phyloP scores from a whole-genome alignment of 2,113 vertebrate genomes.

The Lipophrys pholis region DNA sequence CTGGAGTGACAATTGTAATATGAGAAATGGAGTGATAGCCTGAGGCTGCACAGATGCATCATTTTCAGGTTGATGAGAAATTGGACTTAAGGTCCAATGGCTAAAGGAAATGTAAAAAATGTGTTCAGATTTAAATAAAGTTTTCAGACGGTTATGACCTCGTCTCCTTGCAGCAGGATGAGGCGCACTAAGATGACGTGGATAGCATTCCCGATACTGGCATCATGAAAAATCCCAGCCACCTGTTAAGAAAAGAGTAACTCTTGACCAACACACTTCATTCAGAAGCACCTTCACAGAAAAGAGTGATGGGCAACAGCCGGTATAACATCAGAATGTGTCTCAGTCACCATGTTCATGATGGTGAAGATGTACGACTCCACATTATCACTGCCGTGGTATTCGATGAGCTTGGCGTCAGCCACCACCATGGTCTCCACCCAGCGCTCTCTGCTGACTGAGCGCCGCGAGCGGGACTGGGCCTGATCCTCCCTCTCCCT shows the following conservation, averaged over 20 bases:
- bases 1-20: background rate
- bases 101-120: too few species aligned
- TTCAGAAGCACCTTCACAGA: background rate
- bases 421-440: conserved; percentile 98
- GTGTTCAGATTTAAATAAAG: too few species aligned
- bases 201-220: conserved; percentile 96
- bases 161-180: conserved; percentile 94
- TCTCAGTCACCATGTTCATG: conserved; percentile 93
- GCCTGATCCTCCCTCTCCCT: conserved; percentile 14
- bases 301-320: background rate
- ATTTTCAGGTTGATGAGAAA: background rate
- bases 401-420: conserved; percentile 95
- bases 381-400: conserved; percentile 93
- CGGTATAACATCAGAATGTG: too few species aligned
- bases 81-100: background rate
- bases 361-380: conserved; percentile 98
- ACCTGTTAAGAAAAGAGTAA: conserved; percentile 83
- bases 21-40: background rate
- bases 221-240: conserved; percentile 93
- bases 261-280: background rate
- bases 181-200: conserved; percentile 95
- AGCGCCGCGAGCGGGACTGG: conserved; percentile 81
- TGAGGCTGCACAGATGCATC: background rate
- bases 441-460: conserved; percentile 95
- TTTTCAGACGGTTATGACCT: conserved; percentile 82